Evolutionary conservation across 2,113 vertebrate genomes (phyloP), one percentile per base, ranked within the genome.

Genomic region (Centropristis striata): DNA sequence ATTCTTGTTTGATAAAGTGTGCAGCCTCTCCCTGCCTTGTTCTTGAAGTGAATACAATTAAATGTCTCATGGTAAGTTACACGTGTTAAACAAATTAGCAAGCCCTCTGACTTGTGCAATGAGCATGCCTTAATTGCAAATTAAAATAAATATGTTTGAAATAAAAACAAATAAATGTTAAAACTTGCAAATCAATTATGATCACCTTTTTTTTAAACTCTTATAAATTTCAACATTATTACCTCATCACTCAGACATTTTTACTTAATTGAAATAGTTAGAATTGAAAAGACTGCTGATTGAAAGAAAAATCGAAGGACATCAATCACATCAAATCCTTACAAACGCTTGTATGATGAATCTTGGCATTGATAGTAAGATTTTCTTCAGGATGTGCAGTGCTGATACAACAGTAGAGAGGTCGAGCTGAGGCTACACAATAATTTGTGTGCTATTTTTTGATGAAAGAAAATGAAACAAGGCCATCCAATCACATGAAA

Each of bases 381-480:
- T 79, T 58, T 54, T 54, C 20, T 8, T 63, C 23, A 54, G 47
- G 8, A 20, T 42, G 16, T 39, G 10, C 51, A 51, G 25, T 18
- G 44, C 42, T 41, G 42, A 21, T 75, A 8, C 14, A 10, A 15
- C 25, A 20, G 15, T 4, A 7, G 14, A 57, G 16, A 54, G 28
- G 4, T 54, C 1, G 2, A 25, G n/a, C 8, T 3, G 7, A 71
- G 51, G 32, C 21, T 57, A 51, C 13, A 41, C 8, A 44, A 32
- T 12, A 15, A 67, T 44, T 27, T 18, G 7, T 12, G 8, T 25
- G 15, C 47, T 80, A 41, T 49, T 49, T 61, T 59, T 42, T 44
- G 37, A 71, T 68, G 18, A 83, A 72, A 83, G 16, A 44, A 37
- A 65, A 11, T 32, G 3, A 58, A 80, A 18, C 25, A 59, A 71